phyloP scores from a whole-genome alignment of 2,113 vertebrate species.

The Chionodraco myersi region DNA sequence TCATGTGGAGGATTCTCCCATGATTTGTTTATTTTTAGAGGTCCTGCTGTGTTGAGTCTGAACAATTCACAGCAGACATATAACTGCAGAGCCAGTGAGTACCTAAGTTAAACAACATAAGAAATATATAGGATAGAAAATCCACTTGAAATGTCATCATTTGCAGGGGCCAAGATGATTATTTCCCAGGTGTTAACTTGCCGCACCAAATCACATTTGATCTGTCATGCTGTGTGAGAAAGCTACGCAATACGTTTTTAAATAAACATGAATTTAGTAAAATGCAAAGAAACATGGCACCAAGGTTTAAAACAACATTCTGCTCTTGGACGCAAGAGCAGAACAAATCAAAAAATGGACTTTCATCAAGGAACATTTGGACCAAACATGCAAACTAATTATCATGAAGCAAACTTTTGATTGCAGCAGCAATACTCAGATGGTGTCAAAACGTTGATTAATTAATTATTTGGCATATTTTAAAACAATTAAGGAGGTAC shows the following conservation, averaged over 20 bases:
- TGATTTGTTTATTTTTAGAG: constrained; percentile 33
- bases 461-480: not conserved
- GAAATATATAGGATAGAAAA: not conserved
- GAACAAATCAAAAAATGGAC: not conserved
- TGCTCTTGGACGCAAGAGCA: not conserved
- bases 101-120: too few relatives aligned
- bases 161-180: not conserved
- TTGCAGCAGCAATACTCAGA: not conserved
- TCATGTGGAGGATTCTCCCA: constrained; percentile 12
- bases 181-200: not conserved
- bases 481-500: not conserved
- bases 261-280: not conserved
- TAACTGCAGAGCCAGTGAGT: not conserved
- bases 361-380: not conserved
- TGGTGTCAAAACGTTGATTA: not conserved
- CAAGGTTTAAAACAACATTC: not conserved
- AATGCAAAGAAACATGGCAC: not conserved
- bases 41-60: constrained; percentile 15
- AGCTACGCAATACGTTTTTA: not conserved
- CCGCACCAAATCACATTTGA: not conserved
- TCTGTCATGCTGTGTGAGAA: not conserved
- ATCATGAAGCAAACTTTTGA: not conserved
- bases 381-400: not conserved
- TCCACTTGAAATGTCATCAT: not conserved
- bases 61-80: constrained; percentile 20